Evolutionary conservation across 2,797 vertebrate genomes (phyloP).

Genomic region (Manis pentadactyla): DNA sequence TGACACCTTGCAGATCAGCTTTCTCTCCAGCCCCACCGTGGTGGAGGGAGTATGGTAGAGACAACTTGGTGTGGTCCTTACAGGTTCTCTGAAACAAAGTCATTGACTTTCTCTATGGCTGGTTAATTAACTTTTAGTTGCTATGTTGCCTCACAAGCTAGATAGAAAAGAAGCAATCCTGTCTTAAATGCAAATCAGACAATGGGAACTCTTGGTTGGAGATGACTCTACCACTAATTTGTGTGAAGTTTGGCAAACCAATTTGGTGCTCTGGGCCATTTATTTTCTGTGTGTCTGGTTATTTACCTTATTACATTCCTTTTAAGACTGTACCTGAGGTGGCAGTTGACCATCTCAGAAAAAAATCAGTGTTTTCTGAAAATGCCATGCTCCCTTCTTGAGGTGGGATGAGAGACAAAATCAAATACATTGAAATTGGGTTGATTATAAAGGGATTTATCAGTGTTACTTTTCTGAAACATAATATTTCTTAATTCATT

Average conservation of each 20-base stretch:
- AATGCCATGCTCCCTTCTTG: not conserved
- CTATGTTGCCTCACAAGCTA: not conserved
- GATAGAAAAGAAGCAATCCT: not conserved
- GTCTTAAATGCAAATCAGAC: not conserved
- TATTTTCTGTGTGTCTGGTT: not conserved
- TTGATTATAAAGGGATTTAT: not conserved
- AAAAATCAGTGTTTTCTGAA: not conserved
- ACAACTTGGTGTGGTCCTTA: not conserved
- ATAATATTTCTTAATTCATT: not conserved
- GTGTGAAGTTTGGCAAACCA: not conserved
- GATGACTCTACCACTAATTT: not conserved
- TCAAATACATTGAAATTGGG: not conserved
- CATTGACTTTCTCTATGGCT: not conserved
- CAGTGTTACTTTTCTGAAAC: not conserved
- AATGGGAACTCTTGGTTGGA: not conserved
- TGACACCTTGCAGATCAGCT: not conserved
- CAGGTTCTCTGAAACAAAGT: not conserved
- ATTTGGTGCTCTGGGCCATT: not conserved
- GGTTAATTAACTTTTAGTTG: not conserved
- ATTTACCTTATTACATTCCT: not conserved
- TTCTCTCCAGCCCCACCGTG: not conserved
- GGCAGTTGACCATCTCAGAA: no score
- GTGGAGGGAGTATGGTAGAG: not conserved
- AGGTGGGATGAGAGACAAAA: not conserved
- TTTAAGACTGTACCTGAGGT: not conserved